Evolutionary conservation across 2,797 vertebrate species (phyloP).

Genomic region (Acanthurus tractus): DNA sequence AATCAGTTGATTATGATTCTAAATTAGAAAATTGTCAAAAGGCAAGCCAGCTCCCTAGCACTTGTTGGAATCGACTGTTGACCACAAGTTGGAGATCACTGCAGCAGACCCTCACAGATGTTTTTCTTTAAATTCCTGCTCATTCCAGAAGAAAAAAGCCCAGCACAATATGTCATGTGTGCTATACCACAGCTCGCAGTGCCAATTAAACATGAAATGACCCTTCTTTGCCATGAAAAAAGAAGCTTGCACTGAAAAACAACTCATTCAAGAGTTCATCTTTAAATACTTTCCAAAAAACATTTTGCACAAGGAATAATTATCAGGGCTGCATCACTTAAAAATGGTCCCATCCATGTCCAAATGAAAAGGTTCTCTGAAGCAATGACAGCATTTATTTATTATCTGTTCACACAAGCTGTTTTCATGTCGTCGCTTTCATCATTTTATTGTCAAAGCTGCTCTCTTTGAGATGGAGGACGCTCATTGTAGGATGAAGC

Average conservation of each 20-base stretch:
- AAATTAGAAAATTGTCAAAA: too few relatives aligned
- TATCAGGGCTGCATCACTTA: neutral
- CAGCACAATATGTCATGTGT: too few relatives aligned
- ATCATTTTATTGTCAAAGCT: neutral
- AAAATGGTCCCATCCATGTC: neutral
- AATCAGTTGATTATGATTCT: too few relatives aligned
- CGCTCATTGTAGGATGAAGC: neutral
- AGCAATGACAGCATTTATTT: neutral
- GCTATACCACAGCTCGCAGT: too few relatives aligned
- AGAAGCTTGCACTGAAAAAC: neutral
- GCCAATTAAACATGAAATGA: too few relatives aligned
- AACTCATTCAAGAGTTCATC: neutral
- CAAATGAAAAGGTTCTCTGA: neutral
- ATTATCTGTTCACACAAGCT: neutral
- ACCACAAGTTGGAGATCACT: too few relatives aligned
- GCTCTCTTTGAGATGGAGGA: neutral
- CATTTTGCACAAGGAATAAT: neutral
- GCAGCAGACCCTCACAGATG: too few relatives aligned
- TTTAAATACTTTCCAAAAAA: slow-evolving; percentile 3
- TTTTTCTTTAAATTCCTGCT: too few relatives aligned
- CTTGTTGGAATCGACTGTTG: too few relatives aligned
- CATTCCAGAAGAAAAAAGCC: too few relatives aligned
- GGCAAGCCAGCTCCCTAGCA: too few relatives aligned
- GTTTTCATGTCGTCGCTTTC: neutral
- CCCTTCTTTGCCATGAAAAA: neutral